phyloP scores from a whole-genome alignment of 2,888 invertebrate genomes.

The Heliconius hortense region DNA sequence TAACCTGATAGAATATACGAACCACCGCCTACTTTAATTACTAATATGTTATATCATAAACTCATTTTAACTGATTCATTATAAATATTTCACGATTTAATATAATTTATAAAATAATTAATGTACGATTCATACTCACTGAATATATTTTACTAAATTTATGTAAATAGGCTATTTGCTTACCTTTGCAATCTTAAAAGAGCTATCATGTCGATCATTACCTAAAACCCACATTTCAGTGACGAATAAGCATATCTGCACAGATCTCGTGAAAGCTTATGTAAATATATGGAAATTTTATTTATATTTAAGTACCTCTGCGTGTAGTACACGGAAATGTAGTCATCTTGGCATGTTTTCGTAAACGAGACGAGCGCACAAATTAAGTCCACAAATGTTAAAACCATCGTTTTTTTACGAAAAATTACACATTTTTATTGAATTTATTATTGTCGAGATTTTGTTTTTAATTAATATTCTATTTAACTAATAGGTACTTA shows the following conservation, averaged over 20 bases:
- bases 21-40: slow-evolving; percentile 13
- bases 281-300: slow-evolving; percentile 18
- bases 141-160: neutral
- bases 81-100: neutral
- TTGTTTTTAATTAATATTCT: neutral
- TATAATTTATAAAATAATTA: neutral
- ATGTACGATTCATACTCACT: neutral
- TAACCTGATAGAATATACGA: neutral
- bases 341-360: slow-evolving; percentile 11
- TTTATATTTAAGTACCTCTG: slow-evolving; percentile 14
- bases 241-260: slow-evolving; percentile 13
- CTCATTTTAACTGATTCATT: slow-evolving; percentile 4
- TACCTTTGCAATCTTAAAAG: slow-evolving; percentile 11
- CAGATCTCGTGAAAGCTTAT: slow-evolving; percentile 18
- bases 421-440: neutral
- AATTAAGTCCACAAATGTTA: neutral
- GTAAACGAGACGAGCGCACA: slow-evolving; percentile 5
- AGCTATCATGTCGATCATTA: slow-evolving; percentile 17
- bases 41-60: neutral
- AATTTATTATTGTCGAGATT: neutral
- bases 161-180: slow-evolving; percentile 18
- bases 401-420: neutral
- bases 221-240: slow-evolving; percentile 13
- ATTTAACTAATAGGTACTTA: neutral
- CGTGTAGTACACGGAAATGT: slow-evolving; percentile 8